Evolutionary conservation across 2,113 vertebrate species (phyloP).

Genomic region (Apus apus): DNA sequence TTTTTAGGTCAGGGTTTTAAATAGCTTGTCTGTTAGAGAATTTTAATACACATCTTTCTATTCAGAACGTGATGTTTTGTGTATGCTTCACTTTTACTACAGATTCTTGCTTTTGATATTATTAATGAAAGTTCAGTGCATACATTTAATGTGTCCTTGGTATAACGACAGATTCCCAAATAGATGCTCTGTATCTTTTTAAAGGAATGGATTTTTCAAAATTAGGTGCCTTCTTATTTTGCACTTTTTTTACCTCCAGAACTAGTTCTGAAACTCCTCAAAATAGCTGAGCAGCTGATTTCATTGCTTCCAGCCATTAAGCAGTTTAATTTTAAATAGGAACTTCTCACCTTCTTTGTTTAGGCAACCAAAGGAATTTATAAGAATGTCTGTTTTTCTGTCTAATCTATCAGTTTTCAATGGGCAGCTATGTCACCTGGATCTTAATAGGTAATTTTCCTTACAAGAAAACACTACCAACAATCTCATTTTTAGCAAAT

Average conservation of each 20-base stretch:
- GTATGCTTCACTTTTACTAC: background rate
- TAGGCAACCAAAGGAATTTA: background rate
- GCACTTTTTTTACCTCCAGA: background rate
- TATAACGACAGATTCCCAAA: background rate
- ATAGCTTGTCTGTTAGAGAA: background rate
- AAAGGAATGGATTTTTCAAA: background rate
- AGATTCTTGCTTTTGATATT: background rate
- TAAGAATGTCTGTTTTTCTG: background rate
- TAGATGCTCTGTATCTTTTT: background rate
- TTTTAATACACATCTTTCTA: background rate
- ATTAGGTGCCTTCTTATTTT: background rate
- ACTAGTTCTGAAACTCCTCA: background rate
- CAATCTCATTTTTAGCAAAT: background rate
- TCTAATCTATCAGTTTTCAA: background rate
- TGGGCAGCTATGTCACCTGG: background rate
- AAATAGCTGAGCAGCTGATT: background rate
- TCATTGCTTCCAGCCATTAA: background rate
- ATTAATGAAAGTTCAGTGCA: background rate
- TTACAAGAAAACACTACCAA: background rate
- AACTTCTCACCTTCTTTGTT: background rate
- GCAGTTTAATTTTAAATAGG: background rate
- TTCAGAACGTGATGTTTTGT: background rate
- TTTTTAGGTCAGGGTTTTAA: background rate
- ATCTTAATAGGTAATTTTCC: background rate
- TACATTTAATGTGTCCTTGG: background rate